Conservation (phyloP, 2,888 invertebrate genomes). For the Hirtodrosophila duncani region DNA sequence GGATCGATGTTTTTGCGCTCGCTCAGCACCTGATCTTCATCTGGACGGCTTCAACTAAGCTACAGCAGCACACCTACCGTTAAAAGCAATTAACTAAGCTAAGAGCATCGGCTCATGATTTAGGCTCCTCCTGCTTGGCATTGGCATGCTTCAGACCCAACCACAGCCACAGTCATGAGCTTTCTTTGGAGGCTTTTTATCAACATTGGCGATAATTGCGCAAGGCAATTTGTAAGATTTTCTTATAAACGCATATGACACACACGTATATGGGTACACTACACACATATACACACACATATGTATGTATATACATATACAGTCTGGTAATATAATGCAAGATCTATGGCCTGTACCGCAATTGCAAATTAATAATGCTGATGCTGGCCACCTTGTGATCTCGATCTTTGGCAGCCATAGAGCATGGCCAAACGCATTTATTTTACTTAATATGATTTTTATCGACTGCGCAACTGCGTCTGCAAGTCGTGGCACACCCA, state of each 20-base stretch:
- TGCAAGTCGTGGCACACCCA: conserved; percentile 42
- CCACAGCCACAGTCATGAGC: conserved; percentile 16
- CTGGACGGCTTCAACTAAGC: too few relatives aligned
- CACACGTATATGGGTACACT: too few relatives aligned
- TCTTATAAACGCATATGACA: conserved; percentile 49
- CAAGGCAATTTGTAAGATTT: conserved; percentile 56
- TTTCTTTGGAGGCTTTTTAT: conserved; percentile 40
- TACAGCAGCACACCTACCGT: conserved; percentile 27
- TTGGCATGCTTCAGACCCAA: conserved; percentile 29
- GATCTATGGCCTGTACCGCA: conserved; percentile 59
- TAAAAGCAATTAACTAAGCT: conserved; percentile 55
- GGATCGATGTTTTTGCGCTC: conserved; percentile 34
- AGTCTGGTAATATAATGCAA: conserved; percentile 49
- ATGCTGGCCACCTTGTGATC: too few relatives aligned
- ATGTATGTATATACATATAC: conserved; percentile 18
- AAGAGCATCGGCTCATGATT: conserved; percentile 40
- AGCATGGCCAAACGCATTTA: conserved; percentile 52
- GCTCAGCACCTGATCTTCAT: conserved; percentile 19
- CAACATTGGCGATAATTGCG: conserved; percentile 59
- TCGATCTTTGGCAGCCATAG: too few relatives aligned
- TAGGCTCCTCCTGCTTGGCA: too few relatives aligned
- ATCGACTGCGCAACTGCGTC: conserved; percentile 16
- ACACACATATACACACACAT: not conserved
- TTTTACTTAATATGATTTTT: conserved; percentile 55
- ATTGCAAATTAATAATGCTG: conserved; percentile 56